Evolutionary conservation across 2,797 vertebrate genomes (phyloP).

Genomic region (Astyanax mexicanus): DNA sequence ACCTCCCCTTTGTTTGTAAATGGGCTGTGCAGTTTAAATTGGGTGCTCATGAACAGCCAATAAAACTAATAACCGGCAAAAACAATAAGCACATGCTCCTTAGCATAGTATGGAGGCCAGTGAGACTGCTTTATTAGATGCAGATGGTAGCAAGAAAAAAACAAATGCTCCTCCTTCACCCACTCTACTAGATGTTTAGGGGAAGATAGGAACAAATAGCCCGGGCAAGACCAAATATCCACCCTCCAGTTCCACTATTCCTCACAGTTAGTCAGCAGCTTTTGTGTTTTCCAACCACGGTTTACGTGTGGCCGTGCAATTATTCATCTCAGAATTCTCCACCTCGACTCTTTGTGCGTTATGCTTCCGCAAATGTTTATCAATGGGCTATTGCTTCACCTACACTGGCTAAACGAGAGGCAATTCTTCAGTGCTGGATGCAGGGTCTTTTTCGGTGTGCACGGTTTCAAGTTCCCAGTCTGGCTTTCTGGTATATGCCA

Average conservation of each 20-base stretch:
- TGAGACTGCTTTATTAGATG: conserved; percentile 50
- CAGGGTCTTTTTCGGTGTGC: conserved; percentile 31
- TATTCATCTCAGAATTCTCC: conserved; percentile 70
- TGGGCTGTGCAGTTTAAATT: conserved; percentile 55
- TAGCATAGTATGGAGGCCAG: conserved; percentile 34
- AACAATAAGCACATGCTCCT: conserved; percentile 52
- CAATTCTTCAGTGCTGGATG: conserved; percentile 20
- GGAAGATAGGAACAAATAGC: conserved; percentile 56
- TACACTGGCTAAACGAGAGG: conserved; percentile 28
- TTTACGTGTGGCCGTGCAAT: conserved; percentile 74
- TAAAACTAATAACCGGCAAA: conserved; percentile 61
- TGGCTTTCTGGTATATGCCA: conserved; percentile 49
- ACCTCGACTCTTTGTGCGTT: conserved; percentile 65
- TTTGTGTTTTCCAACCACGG: conserved; percentile 78
- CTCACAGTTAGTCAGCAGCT: conserved; percentile 75
- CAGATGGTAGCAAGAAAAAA: conserved; percentile 57
- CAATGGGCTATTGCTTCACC: conserved; percentile 44
- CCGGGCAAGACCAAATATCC: conserved; percentile 60
- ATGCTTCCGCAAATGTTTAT: conserved; percentile 59
- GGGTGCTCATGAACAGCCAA: conserved; percentile 50
- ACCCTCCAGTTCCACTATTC: conserved; percentile 62
- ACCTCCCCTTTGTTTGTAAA: conserved; percentile 55
- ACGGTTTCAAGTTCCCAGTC: conserved; percentile 46
- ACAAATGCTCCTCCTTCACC: conserved; percentile 56
- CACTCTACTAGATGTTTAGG: conserved; percentile 64